Evolutionary conservation across 1,140 invertebrate genomes (phyloP).

Genomic region (fruit fly (Drosophila melanogaster)): Release_6_plus_ISO1_MT NC_004354.4:8410001-8410500

Average conservation of each 20-base stretch:
- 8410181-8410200: not conserved
- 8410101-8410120: slow-evolving; percentile 25
- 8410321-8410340: not conserved
- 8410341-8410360: slow-evolving; percentile 11
- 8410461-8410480: slow-evolving; percentile 38
- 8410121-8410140: slow-evolving; percentile 59
- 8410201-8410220: slow-evolving; percentile 7
- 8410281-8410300: slow-evolving; percentile 18
- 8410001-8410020: slow-evolving; percentile 10
- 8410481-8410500: slow-evolving; percentile 47
- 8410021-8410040: slow-evolving; percentile 13
- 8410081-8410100: slow-evolving; percentile 55
- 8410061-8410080: slow-evolving; percentile 46
- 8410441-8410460: slow-evolving; percentile 40
- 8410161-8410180: slow-evolving; percentile 13
- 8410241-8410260: not conserved
- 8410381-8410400: slow-evolving; percentile 9
- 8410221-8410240: slow-evolving; percentile 41
- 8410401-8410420: slow-evolving; percentile 11
- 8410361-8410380: slow-evolving; percentile 7
- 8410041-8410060: slow-evolving; percentile 51
- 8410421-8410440: slow-evolving; percentile 6
- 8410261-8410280: slow-evolving; percentile 1
- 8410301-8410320: not conserved
- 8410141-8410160: slow-evolving; percentile 37